Evolutionary conservation across 1,140 invertebrate genomes (phyloP).

Genomic region (Atta cephalotes): DNA sequence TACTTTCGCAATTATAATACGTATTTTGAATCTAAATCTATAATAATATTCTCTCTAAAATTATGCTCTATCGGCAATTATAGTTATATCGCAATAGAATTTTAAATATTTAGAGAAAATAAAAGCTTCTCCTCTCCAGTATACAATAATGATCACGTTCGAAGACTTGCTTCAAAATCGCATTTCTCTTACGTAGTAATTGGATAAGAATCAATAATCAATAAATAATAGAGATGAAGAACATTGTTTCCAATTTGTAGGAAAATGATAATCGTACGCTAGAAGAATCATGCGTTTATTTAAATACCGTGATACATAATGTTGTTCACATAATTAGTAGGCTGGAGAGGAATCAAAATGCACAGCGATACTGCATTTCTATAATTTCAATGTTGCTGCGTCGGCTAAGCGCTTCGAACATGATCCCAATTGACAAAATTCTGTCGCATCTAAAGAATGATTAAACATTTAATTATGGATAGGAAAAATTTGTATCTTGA

Average conservation of each 20-base stretch:
- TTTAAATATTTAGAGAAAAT: constrained; percentile 41
- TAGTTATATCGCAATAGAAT: constrained; percentile 21
- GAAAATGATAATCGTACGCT: neutral
- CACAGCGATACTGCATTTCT: neutral
- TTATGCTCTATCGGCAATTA: constrained; percentile 41
- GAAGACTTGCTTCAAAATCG: neutral
- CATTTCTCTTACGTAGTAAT: neutral
- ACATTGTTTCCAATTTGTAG: neutral
- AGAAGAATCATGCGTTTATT: neutral
- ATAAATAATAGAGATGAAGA: neutral
- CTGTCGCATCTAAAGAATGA: neutral
- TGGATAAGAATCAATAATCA: constrained; percentile 2
- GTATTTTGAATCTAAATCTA: constrained; percentile 24
- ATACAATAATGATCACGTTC: constrained; percentile 11
- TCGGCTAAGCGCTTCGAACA: constrained; percentile 12
- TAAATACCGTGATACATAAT: constrained; percentile 5
- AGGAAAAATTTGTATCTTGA: constrained; percentile 10
- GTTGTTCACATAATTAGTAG: neutral
- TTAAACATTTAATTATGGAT: constrained; percentile 11
- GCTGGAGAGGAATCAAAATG: neutral
- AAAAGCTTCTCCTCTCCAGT: neutral
- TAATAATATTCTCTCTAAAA: constrained; percentile 30
- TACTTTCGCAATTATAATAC: constrained; percentile 31
- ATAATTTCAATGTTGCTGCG: neutral
- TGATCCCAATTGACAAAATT: neutral